phyloP scores from a whole-genome alignment of 2,888 invertebrate genomes.

The Eumerus sabulonum region DNA sequence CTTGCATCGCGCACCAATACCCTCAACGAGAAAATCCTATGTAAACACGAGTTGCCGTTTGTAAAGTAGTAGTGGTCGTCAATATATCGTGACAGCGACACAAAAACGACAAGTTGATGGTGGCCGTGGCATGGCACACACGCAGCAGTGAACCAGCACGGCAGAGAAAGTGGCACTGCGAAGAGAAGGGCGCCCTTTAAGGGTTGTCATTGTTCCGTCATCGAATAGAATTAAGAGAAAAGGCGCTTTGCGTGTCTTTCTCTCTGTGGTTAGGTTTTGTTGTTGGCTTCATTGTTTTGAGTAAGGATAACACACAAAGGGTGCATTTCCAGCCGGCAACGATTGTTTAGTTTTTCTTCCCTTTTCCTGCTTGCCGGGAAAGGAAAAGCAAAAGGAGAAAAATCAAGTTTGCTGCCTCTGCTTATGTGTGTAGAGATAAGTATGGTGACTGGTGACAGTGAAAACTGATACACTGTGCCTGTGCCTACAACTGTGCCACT shows the following conservation, averaged over 20 bases:
- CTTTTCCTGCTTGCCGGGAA: background rate
- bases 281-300: slow-evolving; percentile 1
- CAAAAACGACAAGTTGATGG: too few species aligned
- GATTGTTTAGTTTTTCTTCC: slow-evolving; percentile 34
- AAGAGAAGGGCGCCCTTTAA: slow-evolving; percentile 30
- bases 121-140: slow-evolving; percentile 1
- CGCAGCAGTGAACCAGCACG: slow-evolving; percentile 12
- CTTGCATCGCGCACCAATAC: slow-evolving; percentile 18
- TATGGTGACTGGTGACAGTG: slow-evolving; percentile 29
- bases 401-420: background rate
- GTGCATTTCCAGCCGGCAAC: slow-evolving; percentile 45
- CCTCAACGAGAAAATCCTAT: slow-evolving; percentile 31
- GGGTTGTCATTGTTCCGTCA: slow-evolving; percentile 10
- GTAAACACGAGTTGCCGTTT: slow-evolving; percentile 19
- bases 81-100: slow-evolving; percentile 24
- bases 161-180: slow-evolving; percentile 43
- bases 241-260: background rate
- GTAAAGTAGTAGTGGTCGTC: slow-evolving; percentile 28
- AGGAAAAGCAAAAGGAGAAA: background rate
- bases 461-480: slow-evolving; percentile 12
- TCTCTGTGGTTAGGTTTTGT: slow-evolving; percentile 11
- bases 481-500: slow-evolving; percentile 50
- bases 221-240: slow-evolving; percentile 9
- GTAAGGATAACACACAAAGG: slow-evolving; percentile 38
- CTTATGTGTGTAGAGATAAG: slow-evolving; percentile 1